Evolutionary conservation across 2,113 vertebrate species (phyloP), one percentile per base, ranked within the genome.

Genomic region (Thryonomys swinderianus): DNA sequence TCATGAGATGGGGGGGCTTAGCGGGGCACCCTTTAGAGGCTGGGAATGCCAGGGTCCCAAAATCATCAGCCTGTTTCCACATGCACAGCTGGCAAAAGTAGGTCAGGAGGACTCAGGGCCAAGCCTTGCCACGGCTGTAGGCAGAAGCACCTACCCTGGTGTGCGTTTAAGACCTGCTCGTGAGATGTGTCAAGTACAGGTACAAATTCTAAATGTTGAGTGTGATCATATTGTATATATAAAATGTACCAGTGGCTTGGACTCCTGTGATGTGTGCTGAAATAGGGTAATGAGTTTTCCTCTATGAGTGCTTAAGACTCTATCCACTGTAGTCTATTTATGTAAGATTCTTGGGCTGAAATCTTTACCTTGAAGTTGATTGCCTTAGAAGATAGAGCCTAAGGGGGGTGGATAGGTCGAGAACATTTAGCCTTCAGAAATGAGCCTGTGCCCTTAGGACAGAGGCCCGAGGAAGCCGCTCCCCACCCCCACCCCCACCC

Each of bases 101-200:
- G 10, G 1, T 30, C 42, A 5, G 14, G n/a, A 67, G 30, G 42
- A 32, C 11, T 37, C 17, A 48, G 48, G 18, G 4, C 2, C 48
- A 57, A 14, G 1, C 2, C 55, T 16, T 4, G 0, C 0, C 53
- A 14, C 1, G 3, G 45, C 10, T 96, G 17, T 37, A 5, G 55
- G 9, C 8, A 61, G 25, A 85, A 45, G 2, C 4, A 30, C 25
- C 32, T 59, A 14, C 21, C 12, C 4, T 18, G 10, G 17, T 10
- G 17, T 88, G 2, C 6, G n/a, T 67, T 12, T 23, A 0, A 69
- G 10, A 51, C 10, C 48, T 51, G 48, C 48, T 51, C 10, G 48
- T 51, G 48, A 51, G 10, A 51, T 51, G 48, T 51, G 48, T 51
- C 48, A 51, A 51, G 48, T 51, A 51, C 48, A 51, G 48, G 48